Base-by-base conservation (phyloP, 2,888 invertebrate species). In the Lordiphosa andalusiaca region DNA sequence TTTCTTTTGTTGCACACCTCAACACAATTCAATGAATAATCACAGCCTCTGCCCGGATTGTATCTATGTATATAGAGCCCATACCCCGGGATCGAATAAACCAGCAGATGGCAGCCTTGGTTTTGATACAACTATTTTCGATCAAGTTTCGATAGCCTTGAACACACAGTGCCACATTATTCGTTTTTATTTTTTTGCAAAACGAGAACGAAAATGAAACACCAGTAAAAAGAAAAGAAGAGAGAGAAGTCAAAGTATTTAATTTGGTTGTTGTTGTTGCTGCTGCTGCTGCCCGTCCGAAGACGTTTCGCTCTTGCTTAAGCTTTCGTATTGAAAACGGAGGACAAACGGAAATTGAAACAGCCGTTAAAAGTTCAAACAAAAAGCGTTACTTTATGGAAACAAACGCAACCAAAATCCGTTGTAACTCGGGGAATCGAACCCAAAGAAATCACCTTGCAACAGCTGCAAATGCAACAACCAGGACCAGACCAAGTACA, bases 401-500 rank as follows among this genome's bases (percentile, higher is more conserved):
- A 48, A 23, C 38, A 62, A 50, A 6, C 25, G 6, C 25, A 25
- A 6, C 6, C 39, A 41, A 47, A 60, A 61, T 61, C 61, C 47
- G 46, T 30, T 39, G 16, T 19, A 19, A 37, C 21, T n/a, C 3
- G 12, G 59, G 1, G 35, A 36, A 21, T 12, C 57, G 36, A 58
- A 16, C 33, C 62, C 59, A 54, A 55, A 71, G 76, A 73, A 76
- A 82, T 83, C 85, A 84, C 86, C 84, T 84, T 85, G 83, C 83
- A 78, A 72, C 84, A 85, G 86, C 85, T 85, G 81, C 78, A 70
- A 75, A 64, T 51, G 39, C 51, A 44, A 62, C 62, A 53, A 35
- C 33, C 44, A 44, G 13, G 13, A 25, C 44, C 33, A 66, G 21
- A 21, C 25, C 39, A 50, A 49, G 62, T 63, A 63, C 63, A 63